phyloP scores from a whole-genome alignment of 2,797 vertebrate species.

The Acipenser oxyrinchus region DNA sequence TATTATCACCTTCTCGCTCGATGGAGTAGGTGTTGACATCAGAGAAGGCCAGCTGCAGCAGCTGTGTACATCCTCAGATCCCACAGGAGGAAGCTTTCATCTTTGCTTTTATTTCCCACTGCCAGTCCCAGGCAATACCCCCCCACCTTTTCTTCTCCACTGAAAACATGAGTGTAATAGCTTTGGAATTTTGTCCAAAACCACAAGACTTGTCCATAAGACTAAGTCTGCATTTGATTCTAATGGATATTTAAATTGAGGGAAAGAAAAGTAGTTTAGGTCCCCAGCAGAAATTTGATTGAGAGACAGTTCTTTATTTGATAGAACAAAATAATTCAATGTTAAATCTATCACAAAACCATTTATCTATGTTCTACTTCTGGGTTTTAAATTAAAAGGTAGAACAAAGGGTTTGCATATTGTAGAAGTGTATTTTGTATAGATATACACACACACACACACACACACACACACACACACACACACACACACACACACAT shows the following conservation, averaged over 20 bases:
- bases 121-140: constrained; percentile 49
- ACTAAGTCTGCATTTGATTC: constrained; percentile 19
- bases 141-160: constrained; percentile 27
- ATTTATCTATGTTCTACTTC: no score
- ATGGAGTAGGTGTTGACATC: constrained; percentile 51
- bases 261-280: no score
- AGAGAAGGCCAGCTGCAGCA: constrained; percentile 58
- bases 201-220: constrained; percentile 26
- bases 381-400: no score
- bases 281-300: no score
- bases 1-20: constrained; percentile 53
- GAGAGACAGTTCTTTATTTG: no score
- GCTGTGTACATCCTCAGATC: constrained; percentile 61
- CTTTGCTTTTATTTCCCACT: constrained; percentile 69
- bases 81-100: constrained; percentile 61
- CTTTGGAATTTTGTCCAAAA: constrained; percentile 21
- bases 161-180: constrained; percentile 1
- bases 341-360: no score
- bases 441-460: no score
- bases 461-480: no score
- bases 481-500: no score
- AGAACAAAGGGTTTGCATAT: no score
- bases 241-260: neutral
- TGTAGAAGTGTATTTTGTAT: no score
- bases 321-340: no score